These are phyloP conservation scores for Protobothrops mucrosquamatus DNA, from an alignment of 2,113 vertebrate genomes.

Conservation along the genomic window DNA sequence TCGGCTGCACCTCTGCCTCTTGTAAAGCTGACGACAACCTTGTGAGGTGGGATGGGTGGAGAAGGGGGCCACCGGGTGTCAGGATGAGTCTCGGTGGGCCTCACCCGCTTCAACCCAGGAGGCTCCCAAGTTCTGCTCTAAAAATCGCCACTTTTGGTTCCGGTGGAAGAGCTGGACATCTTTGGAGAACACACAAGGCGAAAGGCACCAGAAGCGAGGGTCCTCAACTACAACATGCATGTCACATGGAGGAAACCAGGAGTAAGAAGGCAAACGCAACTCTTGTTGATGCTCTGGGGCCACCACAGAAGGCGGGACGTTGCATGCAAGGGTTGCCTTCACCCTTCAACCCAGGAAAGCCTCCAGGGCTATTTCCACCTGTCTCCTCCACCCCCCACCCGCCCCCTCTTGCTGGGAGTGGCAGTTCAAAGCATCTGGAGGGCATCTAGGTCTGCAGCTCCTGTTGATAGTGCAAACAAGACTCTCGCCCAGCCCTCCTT, in stretches of 20 bases:
- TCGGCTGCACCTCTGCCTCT: background rate
- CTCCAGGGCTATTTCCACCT: background rate
- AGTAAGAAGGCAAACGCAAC: background rate
- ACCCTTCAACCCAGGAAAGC: background rate
- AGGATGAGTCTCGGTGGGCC: background rate
- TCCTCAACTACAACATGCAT: background rate
- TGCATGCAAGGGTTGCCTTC: background rate
- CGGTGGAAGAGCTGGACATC: background rate
- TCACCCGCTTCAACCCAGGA: too few species aligned
- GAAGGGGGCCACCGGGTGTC: fast-evolving
- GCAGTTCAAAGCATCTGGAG: background rate
- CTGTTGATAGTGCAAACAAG: background rate
- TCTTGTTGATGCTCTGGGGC: background rate
- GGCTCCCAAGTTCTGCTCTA: background rate
- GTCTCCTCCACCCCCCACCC: background rate
- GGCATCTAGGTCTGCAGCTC: background rate
- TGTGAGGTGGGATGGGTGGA: background rate
- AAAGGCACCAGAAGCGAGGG: background rate
- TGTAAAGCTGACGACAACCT: background rate
- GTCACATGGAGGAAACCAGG: background rate
- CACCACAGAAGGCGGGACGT: background rate
- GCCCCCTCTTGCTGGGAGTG: background rate
- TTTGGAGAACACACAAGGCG: background rate
- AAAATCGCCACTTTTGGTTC: background rate
- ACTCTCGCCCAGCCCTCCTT: background rate